Conservation (phyloP, 1,140 invertebrate species). For the Dreissena polymorpha region DNA sequence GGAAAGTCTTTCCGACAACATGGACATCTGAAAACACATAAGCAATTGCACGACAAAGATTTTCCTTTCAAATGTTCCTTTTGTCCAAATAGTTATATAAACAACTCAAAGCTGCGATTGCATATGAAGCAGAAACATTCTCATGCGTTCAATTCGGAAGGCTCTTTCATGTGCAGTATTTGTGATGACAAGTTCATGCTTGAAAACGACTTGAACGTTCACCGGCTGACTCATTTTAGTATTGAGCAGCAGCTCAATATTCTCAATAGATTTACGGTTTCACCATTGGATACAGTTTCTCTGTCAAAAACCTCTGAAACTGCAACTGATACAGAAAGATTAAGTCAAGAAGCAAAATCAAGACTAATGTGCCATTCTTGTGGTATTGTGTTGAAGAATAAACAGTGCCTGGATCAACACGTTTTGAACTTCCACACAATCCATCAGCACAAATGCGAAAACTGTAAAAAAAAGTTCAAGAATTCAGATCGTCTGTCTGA, state of each 20-base stretch:
- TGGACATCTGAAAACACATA: background rate
- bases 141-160: background rate
- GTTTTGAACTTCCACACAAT: too few species aligned
- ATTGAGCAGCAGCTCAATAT: background rate
- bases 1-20: background rate
- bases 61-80: background rate
- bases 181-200: background rate
- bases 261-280: background rate
- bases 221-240: background rate
- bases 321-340: too few species aligned
- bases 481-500: too few species aligned
- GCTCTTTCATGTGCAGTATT: background rate
- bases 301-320: too few species aligned
- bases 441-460: too few species aligned
- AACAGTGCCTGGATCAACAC: too few species aligned
- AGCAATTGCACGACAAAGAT: background rate
- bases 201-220: background rate
- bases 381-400: too few species aligned
- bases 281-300: background rate
- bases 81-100: background rate
- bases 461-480: too few species aligned
- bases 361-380: too few species aligned
- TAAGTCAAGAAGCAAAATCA: too few species aligned
- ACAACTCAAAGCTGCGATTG: background rate
- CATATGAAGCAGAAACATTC: conserved; percentile 8